These are phyloP conservation scores for Hyperopisus bebe DNA, from an alignment of 2,113 vertebrate genomes.

Conservation along the genomic window DNA sequence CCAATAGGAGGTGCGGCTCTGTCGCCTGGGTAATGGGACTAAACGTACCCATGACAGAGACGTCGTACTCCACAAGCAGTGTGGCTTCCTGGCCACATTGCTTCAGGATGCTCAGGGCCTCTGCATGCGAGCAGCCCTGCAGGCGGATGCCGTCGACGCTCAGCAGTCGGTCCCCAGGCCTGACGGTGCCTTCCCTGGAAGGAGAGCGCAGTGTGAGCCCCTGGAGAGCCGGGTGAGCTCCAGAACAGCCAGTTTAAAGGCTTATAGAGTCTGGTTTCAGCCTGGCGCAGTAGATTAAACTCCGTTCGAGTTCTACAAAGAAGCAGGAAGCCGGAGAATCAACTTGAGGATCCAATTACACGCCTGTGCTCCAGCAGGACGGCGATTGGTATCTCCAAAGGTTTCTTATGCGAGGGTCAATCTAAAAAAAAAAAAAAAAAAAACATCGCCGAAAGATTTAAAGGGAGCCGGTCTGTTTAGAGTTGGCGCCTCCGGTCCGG, in stretches of 20 bases:
- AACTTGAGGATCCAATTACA: background rate
- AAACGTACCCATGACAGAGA: conserved; percentile 89
- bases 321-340: background rate
- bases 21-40: background rate
- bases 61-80: conserved; percentile 89
- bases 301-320: background rate
- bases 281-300: background rate
- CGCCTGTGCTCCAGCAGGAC: background rate
- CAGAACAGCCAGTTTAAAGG: background rate
- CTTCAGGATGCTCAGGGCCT: conserved; percentile 96
- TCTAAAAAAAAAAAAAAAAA: background rate
- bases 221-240: background rate
- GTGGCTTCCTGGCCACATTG: conserved; percentile 95
- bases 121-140: conserved; percentile 81
- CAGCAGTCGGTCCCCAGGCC: conserved; percentile 86
- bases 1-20: background rate
- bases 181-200: conserved; percentile 87
- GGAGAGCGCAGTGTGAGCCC: background rate
- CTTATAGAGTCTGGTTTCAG: background rate
- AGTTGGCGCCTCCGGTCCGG: background rate
- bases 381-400: background rate
- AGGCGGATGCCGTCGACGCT: conserved; percentile 95
- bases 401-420: background rate
- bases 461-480: background rate
- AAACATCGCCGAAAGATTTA: background rate